phyloP scores from a whole-genome alignment of 1,140 invertebrate species.

The Neodiprion virginianus region DNA sequence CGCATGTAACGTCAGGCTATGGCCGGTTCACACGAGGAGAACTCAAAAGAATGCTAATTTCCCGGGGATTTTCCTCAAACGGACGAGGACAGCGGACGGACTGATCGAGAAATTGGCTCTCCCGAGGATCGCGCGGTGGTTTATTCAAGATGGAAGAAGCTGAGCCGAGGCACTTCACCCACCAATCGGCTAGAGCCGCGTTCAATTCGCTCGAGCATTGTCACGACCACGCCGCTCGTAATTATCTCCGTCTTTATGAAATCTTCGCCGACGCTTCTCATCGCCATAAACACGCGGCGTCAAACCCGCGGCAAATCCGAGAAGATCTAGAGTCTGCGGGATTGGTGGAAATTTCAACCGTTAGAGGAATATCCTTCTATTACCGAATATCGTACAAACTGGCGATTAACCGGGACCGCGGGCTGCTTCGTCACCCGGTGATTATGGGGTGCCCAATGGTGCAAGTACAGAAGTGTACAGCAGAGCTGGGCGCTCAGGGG shows the following conservation, averaged over 20 bases:
- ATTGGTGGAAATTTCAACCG: too few species aligned
- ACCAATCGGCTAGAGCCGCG: neutral
- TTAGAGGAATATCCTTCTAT: too few species aligned
- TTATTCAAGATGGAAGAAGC: neutral
- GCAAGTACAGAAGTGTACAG: too few species aligned
- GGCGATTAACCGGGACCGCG: too few species aligned
- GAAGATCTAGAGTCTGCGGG: neutral
- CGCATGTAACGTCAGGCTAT: neutral
- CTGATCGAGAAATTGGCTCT: conserved; percentile 30
- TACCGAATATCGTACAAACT: too few species aligned
- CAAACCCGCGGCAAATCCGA: conserved; percentile 22
- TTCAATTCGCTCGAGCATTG: neutral
- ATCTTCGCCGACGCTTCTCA: neutral
- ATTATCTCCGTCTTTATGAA: conserved; percentile 6
- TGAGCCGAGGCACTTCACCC: neutral
- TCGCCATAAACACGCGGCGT: neutral
- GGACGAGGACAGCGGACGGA: conserved; percentile 26
- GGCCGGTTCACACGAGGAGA: neutral
- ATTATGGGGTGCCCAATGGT: too few species aligned
- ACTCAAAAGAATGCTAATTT: conserved; percentile 55
- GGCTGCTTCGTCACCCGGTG: too few species aligned
- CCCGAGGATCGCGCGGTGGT: neutral
- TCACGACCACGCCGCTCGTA: neutral
- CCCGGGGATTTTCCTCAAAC: conserved; percentile 34
- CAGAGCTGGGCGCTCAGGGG: conserved; percentile 26